phyloP scores from a whole-genome alignment of 1,140 invertebrate genomes.

The Diabrotica undecimpunctata region DNA sequence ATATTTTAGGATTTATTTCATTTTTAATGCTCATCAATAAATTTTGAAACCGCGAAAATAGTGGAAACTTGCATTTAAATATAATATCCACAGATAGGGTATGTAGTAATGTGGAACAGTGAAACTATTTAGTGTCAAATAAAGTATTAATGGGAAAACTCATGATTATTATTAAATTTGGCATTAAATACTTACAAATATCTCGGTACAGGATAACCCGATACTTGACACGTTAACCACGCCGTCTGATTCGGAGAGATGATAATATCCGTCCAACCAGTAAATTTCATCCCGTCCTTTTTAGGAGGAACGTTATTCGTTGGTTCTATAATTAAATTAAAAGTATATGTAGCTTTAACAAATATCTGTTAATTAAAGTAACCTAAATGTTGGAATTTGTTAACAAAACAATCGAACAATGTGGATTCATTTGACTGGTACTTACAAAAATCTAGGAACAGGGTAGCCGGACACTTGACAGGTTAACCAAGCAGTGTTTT shows the following conservation, averaged over 20 bases:
- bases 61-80: too few species aligned
- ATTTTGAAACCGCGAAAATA: too few species aligned
- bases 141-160: too few species aligned
- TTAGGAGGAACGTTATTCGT: slow-evolving; percentile 52
- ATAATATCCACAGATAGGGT: too few species aligned
- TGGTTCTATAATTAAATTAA: slow-evolving; percentile 45
- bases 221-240: slow-evolving; percentile 64
- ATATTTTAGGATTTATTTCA: too few species aligned
- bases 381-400: not conserved
- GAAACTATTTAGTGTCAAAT: too few species aligned
- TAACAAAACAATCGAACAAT: too few species aligned
- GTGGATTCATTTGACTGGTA: slow-evolving; percentile 1
- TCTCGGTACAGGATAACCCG: slow-evolving; percentile 62
- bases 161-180: not conserved
- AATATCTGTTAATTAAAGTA: not conserved
- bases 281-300: slow-evolving; percentile 61
- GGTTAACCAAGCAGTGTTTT: slow-evolving; percentile 57
- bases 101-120: too few species aligned
- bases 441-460: slow-evolving; percentile 65
- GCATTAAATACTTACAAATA: slow-evolving; percentile 57
- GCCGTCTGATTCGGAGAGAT: slow-evolving; percentile 54
- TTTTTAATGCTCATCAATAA: too few species aligned
- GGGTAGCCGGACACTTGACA: slow-evolving; percentile 67
- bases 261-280: slow-evolving; percentile 64
- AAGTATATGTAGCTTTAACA: not conserved